Evolutionary conservation across 2,113 vertebrate species (phyloP).

Genomic region (Toxotes jaculatrix): DNA sequence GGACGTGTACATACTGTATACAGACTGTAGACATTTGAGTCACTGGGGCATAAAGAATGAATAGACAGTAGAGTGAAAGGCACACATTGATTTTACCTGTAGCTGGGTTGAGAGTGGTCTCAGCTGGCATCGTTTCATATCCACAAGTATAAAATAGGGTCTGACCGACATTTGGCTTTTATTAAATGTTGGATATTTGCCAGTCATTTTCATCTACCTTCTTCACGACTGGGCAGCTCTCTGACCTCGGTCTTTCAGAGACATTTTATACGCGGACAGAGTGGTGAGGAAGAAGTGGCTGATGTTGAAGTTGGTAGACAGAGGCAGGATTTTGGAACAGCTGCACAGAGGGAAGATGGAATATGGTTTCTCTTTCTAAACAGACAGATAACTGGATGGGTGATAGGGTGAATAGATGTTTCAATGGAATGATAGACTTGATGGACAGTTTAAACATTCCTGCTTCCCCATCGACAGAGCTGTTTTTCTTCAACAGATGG

Average conservation of each 20-base stretch:
- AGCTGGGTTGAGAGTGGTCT: not conserved
- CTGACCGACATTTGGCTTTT: conserved; percentile 4
- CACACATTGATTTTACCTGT: not conserved
- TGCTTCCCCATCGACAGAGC: not conserved
- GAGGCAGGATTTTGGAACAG: not conserved
- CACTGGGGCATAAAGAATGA: not conserved
- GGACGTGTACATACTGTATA: not conserved
- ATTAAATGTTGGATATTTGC: not conserved
- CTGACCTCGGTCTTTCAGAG: not conserved
- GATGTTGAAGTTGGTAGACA: not conserved
- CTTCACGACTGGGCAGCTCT: not conserved
- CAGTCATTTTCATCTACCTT: not conserved
- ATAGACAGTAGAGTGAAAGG: not conserved
- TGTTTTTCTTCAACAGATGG: conserved; percentile 20
- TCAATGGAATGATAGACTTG: not conserved
- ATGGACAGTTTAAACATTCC: not conserved
- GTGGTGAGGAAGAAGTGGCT: not conserved
- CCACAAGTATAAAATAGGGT: conserved; percentile 10
- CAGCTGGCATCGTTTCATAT: conserved; percentile 9
- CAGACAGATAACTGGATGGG: not conserved
- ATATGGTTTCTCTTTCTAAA: not conserved
- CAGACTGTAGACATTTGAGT: not conserved
- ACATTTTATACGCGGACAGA: not conserved
- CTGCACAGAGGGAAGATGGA: not conserved
- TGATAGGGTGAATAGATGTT: not conserved